A percentile compares a stretch with the other conserved stretches of the same genome.
phyloP scores from a whole-genome alignment of 2,113 vertebrate species.

The Pycnonotus jocosus region DNA sequence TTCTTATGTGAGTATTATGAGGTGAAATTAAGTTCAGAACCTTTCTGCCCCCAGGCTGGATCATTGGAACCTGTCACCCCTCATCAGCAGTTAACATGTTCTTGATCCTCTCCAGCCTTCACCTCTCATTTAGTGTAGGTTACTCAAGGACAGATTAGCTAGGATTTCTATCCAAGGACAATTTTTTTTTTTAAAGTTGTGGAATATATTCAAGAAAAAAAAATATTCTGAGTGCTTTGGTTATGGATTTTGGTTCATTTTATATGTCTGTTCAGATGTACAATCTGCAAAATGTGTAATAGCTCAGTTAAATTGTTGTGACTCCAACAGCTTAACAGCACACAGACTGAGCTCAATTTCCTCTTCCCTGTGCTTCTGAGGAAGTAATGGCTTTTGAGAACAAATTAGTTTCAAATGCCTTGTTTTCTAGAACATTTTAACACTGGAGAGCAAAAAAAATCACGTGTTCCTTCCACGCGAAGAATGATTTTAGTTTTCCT shows the following conservation, averaged over 20 bases:
- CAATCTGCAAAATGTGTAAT: not conserved
- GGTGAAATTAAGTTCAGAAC: constrained; percentile 19
- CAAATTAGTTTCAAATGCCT: not conserved
- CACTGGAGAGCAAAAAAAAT: not conserved
- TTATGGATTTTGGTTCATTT: not conserved
- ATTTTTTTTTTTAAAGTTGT: not conserved
- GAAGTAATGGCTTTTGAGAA: not conserved
- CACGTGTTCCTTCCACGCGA: not conserved
- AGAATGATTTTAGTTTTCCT: not conserved
- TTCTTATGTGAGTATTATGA: not conserved
- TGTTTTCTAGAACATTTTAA: not conserved
- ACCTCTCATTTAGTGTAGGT: not conserved
- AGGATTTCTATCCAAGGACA: not conserved
- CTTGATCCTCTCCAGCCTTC: constrained; percentile 1
- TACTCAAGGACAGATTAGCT: constrained; percentile 4
- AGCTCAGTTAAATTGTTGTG: not conserved
- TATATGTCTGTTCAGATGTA: not conserved
- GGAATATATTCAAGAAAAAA: not conserved
- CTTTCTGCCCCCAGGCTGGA: not conserved
- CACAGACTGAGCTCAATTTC: not conserved
- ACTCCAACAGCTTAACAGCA: not conserved
- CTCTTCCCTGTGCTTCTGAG: not conserved
- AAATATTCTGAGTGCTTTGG: not conserved
- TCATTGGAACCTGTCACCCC: not conserved
- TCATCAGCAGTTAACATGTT: not conserved